phyloP scores from a whole-genome alignment of 2,113 vertebrate species.

The Mormoops blainvillei region DNA sequence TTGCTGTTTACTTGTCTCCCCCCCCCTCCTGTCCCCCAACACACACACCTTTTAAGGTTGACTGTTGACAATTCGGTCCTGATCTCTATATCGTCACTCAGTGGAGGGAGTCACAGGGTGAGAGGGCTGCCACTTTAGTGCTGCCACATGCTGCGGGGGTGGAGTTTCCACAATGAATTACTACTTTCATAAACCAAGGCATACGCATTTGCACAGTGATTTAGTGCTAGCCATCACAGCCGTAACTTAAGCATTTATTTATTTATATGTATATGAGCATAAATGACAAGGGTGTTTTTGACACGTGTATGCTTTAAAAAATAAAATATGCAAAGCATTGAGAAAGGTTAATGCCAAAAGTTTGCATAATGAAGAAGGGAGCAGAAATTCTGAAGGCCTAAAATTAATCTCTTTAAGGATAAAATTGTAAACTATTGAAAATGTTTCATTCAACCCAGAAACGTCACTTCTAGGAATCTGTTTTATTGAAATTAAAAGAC shows the following conservation, averaged over 20 bases:
- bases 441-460: conserved; percentile 21
- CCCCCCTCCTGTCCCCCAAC: accelerated
- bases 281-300: conserved; percentile 34
- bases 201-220: conserved; percentile 53
- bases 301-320: conserved; percentile 39
- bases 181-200: conserved; percentile 59
- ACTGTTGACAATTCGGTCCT: conserved; percentile 31
- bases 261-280: conserved; percentile 44
- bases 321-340: conserved; percentile 39
- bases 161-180: conserved; percentile 49
- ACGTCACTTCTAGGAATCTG: not conserved
- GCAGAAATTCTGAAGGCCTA: not conserved
- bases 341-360: conserved; percentile 26
- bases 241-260: conserved; percentile 63
- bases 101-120: conserved; percentile 11
- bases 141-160: not conserved
- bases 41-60: conserved; percentile 5
- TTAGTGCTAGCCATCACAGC: conserved; percentile 47
- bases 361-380: conserved; percentile 13
- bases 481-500: conserved; percentile 20
- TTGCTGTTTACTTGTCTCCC: not conserved
- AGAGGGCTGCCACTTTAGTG: not conserved
- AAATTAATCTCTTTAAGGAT: conserved; percentile 19
- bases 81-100: not conserved
- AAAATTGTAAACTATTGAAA: conserved; percentile 31